A percentile compares a stretch with the other conserved stretches of the same genome.
Evolutionary conservation across 2,797 vertebrate genomes (phyloP).

Genomic region (Mormyrus proboscirostris): DNA sequence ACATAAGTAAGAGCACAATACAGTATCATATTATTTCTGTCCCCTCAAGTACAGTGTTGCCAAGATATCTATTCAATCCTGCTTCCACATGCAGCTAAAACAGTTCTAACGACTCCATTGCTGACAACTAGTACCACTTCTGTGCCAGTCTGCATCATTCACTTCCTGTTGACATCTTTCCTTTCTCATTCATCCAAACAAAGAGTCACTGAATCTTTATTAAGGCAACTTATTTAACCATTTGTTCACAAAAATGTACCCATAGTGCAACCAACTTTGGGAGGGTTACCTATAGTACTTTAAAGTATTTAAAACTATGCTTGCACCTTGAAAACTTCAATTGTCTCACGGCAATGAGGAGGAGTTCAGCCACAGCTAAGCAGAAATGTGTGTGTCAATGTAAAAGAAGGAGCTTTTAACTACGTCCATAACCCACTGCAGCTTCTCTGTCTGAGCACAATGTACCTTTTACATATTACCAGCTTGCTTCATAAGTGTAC

Average conservation of each 20-base stretch:
- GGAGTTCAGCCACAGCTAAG: background rate
- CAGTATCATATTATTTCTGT: background rate
- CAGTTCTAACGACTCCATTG: background rate
- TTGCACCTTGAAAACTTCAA: background rate
- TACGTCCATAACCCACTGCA: constrained; percentile 57
- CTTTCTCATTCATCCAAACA: background rate
- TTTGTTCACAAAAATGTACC: background rate
- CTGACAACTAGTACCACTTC: background rate
- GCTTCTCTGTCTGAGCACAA: constrained; percentile 48
- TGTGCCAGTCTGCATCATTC: background rate
- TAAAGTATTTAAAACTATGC: background rate
- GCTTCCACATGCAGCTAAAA: background rate
- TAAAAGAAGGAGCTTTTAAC: constrained; percentile 50
- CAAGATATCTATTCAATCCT: background rate
- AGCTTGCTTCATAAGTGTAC: constrained; percentile 48
- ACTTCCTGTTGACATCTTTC: background rate
- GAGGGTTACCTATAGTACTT: background rate
- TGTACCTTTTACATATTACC: constrained; percentile 47
- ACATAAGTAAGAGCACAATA: background rate
- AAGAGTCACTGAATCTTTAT: background rate
- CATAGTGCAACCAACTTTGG: background rate
- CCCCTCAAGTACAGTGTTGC: background rate
- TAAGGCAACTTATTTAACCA: background rate
- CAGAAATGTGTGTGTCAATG: background rate
- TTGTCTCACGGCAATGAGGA: background rate